Evolutionary conservation across 2,797 vertebrate species (phyloP).

Genomic region (Hirundo rustica): DNA sequence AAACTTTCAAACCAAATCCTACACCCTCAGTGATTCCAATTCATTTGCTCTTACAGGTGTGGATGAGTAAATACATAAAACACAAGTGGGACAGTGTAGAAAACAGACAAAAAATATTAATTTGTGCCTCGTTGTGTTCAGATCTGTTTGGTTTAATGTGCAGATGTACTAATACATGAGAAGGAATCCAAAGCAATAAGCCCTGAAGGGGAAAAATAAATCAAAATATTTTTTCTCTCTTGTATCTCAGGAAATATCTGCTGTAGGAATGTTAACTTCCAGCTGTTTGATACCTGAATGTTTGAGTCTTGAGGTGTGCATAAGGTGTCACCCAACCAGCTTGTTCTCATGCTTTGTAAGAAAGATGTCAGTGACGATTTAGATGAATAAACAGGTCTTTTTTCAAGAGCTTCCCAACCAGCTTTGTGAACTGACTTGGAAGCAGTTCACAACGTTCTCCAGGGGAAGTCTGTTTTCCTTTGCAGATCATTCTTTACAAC

Average conservation of each 20-base stretch:
- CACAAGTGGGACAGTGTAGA: neutral
- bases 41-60: neutral
- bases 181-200: slow-evolving; percentile 16
- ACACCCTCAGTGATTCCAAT: neutral
- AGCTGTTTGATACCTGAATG: neutral
- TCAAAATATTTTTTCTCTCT: neutral
- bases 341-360: neutral
- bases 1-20: neutral
- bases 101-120: neutral
- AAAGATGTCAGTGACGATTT: neutral
- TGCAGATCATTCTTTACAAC: neutral
- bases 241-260: neutral
- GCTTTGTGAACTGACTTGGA: neutral
- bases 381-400: neutral
- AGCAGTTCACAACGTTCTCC: neutral
- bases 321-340: neutral
- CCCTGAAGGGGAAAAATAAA: neutral
- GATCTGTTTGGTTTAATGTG: neutral
- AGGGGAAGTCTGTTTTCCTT: neutral
- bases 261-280: neutral
- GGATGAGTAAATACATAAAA: neutral
- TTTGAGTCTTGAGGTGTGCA: neutral
- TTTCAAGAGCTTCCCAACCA: neutral
- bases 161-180: neutral
- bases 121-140: neutral